Conservation (phyloP, 2,797 vertebrate species). For the Poeciliopsis presidionis region DNA sequence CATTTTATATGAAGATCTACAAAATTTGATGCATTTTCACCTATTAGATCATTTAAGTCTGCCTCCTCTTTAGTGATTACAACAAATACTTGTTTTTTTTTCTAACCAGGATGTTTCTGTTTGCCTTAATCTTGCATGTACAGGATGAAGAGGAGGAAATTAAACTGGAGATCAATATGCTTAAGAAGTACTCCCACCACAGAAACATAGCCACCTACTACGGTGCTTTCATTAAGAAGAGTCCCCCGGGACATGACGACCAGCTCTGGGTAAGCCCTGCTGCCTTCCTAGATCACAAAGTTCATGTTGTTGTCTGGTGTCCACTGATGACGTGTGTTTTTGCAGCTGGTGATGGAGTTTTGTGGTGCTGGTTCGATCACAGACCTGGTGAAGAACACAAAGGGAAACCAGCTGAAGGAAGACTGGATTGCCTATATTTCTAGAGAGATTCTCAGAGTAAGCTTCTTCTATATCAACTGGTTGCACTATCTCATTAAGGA, state of each 20-base stretch:
- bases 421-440: slow-evolving; percentile 94
- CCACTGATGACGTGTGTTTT: not conserved
- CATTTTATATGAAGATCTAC: not conserved
- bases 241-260: slow-evolving; percentile 89
- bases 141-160: slow-evolving; percentile 93
- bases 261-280: slow-evolving; percentile 88
- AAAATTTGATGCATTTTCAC: not conserved
- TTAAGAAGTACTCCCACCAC: slow-evolving; percentile 93
- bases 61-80: not conserved
- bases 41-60: slow-evolving; percentile 7
- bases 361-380: slow-evolving; percentile 92
- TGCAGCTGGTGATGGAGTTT: slow-evolving; percentile 92
- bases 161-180: slow-evolving; percentile 93
- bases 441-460: slow-evolving; percentile 90
- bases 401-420: slow-evolving; percentile 90
- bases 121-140: slow-evolving; percentile 33
- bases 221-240: slow-evolving; percentile 91
- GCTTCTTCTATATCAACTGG: slow-evolving; percentile 10
- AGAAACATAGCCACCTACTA: slow-evolving; percentile 93
- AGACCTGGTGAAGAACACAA: slow-evolving; percentile 93
- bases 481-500: not conserved
- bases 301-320: not conserved
- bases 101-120: not conserved
- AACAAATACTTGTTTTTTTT: not conserved
- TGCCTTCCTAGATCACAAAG: not conserved